phyloP scores from a whole-genome alignment of 2,113 vertebrate species.

The Rafetus swinhoei region DNA sequence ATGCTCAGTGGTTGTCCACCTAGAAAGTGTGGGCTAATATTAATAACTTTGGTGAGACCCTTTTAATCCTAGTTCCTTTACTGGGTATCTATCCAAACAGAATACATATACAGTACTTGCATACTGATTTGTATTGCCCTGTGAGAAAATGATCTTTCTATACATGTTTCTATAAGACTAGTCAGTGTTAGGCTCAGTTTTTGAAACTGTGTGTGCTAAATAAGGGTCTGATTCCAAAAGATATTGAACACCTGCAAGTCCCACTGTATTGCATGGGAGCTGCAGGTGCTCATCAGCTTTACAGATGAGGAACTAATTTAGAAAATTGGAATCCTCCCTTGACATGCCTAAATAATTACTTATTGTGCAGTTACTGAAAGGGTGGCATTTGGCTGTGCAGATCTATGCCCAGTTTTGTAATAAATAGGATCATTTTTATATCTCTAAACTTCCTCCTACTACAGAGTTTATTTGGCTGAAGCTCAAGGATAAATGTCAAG shows the following conservation, averaged over 20 bases:
- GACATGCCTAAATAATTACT: conserved; percentile 40
- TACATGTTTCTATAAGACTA: background rate
- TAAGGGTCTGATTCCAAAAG: background rate
- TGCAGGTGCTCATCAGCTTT: conserved; percentile 21
- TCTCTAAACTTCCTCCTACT: background rate
- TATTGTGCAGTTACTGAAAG: background rate
- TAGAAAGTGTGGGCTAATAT: accelerated
- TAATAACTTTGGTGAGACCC: background rate
- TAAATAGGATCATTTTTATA: background rate
- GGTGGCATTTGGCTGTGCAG: background rate
- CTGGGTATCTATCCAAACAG: background rate
- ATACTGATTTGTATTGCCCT: background rate
- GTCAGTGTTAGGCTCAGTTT: background rate
- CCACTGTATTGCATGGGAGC: background rate
- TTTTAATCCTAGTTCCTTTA: accelerated
- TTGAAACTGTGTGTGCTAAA: background rate
- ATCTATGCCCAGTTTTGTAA: conserved; percentile 8
- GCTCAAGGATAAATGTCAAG: accelerated
- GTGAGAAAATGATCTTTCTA: background rate
- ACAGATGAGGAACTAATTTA: background rate
- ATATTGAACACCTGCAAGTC: background rate
- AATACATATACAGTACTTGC: background rate
- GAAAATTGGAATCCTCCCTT: conserved; percentile 41
- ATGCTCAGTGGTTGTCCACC: accelerated
- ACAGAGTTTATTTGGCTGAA: background rate